Base-by-base conservation (phyloP, 2,888 invertebrate genomes). In the Nymphalis polychloros region DNA sequence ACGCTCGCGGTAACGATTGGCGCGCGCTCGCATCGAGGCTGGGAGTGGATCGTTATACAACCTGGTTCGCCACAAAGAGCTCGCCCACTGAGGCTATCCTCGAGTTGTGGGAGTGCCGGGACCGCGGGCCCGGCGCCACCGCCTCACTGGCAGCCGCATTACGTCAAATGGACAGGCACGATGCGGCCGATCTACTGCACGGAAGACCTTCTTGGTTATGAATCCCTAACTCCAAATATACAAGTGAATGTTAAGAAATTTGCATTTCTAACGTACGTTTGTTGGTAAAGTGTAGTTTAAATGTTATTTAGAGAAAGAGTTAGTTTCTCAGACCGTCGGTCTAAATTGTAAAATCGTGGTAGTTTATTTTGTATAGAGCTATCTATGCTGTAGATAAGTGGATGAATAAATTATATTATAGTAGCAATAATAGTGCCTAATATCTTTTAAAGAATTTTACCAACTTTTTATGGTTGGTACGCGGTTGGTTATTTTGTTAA, bases 21-120 rank as follows among this genome's bases (percentile, higher is more conserved):
- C 94, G 99, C 76, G 96, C 98, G 93, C 92, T 99, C 76, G 98
- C 99, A n/a, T 95, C 97, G 82, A 95, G 97, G 82, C 94, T 99
- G 64, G 96, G 96, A 79, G 97, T 98, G 68, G 98, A 99, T 93
- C 95, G 98, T 83, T 98, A 98, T 87, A 98, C 98, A 74, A 98
- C 98, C 83, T 99, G 97, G 94, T 99, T 99, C 84, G 98, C 98
- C 70, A 98, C 98, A 27, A 98, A 99, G 90, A 95, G 97, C 71
- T 98, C 98, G 77, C 99, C 99, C 16, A 99, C 99, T 13, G 98
- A 98, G 86, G 97, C 97, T 86, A 98, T 99, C 79, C 93, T 99
- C 76, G 98, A 98, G 88, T 89, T 99, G 77, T 99, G 98, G 98
- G 98, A 98, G 88, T 98, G 98, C 62, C 94, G 98, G 75, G 96